Evolutionary conservation across 2,888 invertebrate species (phyloP).

Genomic region (Drosophila monieri): DNA sequence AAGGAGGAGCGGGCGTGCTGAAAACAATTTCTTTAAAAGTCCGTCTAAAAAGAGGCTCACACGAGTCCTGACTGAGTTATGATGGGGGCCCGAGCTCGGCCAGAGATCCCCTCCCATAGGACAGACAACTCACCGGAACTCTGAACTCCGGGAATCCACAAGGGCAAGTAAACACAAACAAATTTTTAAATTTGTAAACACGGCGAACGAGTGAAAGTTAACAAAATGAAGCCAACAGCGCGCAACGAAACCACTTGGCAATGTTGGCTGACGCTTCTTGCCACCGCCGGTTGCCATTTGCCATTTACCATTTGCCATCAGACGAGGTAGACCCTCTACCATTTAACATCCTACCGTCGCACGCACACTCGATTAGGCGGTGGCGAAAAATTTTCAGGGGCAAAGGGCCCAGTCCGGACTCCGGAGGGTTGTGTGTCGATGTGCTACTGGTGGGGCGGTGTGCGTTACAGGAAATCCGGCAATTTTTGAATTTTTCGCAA

Average conservation of each 20-base stretch:
- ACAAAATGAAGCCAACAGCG: slow-evolving; percentile 55
- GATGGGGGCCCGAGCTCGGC: slow-evolving; percentile 43
- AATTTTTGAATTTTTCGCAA: slow-evolving; percentile 69
- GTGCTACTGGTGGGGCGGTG: slow-evolving; percentile 10
- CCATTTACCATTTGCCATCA: slow-evolving; percentile 13
- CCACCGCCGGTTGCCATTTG: slow-evolving; percentile 24
- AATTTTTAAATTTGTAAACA: slow-evolving; percentile 80
- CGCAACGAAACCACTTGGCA: slow-evolving; percentile 59
- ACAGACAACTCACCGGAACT: neutral
- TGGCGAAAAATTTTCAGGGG: neutral
- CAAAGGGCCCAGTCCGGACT: neutral
- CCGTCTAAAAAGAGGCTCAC: slow-evolving; percentile 20
- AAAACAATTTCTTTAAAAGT: slow-evolving; percentile 77
- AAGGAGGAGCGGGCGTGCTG: slow-evolving; percentile 7
- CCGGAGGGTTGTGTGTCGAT: slow-evolving; percentile 4
- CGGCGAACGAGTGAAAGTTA: slow-evolving; percentile 53
- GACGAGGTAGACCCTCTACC: neutral
- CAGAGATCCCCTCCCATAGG: slow-evolving; percentile 17
- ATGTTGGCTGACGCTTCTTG: slow-evolving; percentile 46
- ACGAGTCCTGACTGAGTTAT: slow-evolving; percentile 58
- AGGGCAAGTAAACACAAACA: slow-evolving; percentile 69
- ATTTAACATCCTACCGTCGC: slow-evolving; percentile 29
- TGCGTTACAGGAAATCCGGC: slow-evolving; percentile 69
- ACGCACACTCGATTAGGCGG: slow-evolving; percentile 48
- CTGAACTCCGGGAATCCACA: slow-evolving; percentile 4